Conservation (phyloP, 2,888 invertebrate genomes). For the Physocephala rufipes region DNA sequence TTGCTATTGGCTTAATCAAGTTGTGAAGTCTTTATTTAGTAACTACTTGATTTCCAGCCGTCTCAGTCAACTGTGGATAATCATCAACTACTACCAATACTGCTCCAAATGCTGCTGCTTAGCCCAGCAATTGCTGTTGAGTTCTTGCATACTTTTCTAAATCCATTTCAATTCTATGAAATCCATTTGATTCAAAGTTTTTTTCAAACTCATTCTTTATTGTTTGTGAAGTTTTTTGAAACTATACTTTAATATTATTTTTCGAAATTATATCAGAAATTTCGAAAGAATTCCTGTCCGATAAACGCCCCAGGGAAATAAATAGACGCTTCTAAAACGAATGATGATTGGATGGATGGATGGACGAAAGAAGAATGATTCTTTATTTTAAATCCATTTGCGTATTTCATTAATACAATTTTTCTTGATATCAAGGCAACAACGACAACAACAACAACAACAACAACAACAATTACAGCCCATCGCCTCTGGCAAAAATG, state of each 20-base stretch:
- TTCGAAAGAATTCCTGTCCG: slow-evolving; percentile 11
- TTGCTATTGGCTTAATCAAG: background rate
- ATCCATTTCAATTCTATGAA: slow-evolving; percentile 22
- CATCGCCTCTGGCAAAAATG: too few relatives aligned
- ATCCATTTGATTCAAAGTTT: background rate
- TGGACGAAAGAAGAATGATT: too few relatives aligned
- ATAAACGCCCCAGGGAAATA: too few relatives aligned
- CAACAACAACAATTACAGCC: background rate
- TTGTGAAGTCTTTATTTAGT: background rate
- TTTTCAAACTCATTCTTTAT: slow-evolving; percentile 11
- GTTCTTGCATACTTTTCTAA: background rate
- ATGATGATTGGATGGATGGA: slow-evolving; percentile 7
- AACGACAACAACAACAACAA: slow-evolving; percentile 9
- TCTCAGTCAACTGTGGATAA: background rate
- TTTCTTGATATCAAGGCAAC: slow-evolving; percentile 1
- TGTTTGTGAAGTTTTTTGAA: slow-evolving; percentile 17
- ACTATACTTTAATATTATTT: slow-evolving; percentile 37
- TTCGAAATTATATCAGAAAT: slow-evolving; percentile 25
- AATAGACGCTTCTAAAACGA: background rate
- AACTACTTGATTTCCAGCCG: background rate
- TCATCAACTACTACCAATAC: background rate
- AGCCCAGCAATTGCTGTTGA: too few relatives aligned
- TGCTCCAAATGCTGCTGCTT: background rate
- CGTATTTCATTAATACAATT: slow-evolving; percentile 37
- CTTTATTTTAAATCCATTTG: slow-evolving; percentile 42